Base-by-base conservation (phyloP, 1,140 invertebrate species). In the Bombus terrestris region DNA sequence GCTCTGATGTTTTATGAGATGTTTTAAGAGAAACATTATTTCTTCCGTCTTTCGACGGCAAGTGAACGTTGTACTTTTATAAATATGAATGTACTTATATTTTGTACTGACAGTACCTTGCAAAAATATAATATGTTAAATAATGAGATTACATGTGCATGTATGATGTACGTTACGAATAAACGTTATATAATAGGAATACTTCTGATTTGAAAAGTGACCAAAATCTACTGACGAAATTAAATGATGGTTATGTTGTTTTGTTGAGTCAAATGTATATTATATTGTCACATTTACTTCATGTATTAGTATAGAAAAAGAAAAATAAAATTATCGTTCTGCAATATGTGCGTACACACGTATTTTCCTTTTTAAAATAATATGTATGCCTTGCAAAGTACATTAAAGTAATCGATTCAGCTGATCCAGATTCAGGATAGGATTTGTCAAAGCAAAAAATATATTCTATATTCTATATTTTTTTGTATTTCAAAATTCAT, bases 61-160 rank as follows among this genome's bases (percentile, higher is more conserved):
- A 53, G 53, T 89, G 41, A 89, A 89, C 92, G 89, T 92, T 91
- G 88, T 92, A 92, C 91, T 92, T 92, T 92, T 92, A 92, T 92
- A 92, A 89, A 92, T 86, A 92, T 78, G 66, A 59, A 86, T 68
- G 87, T 91, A 91, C 89, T 90, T 91, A 86, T 85, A 91, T 91
- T 90, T 91, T 90, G 66, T 90, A 90, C 88, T 75, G 82, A 39
- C 71, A 53, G 75, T 85, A 88, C 64, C 77, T 89, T 75, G 72
- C 79, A 75, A 41, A 18, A 59, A 74, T 69, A 77, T 76, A 81
- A 66, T 85, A 41, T 13, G 76, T 79, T 76, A 59, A 74, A 78
- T 47, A 39, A 83, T 81, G 59, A 80, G 57, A 88, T 83, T 78
- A 72, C 62, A 81, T 62, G 72, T 86, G 78, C 43, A 69, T 76